Evolutionary conservation across 2,888 invertebrate genomes (phyloP).

Genomic region (Pemphredon lugubris): DNA sequence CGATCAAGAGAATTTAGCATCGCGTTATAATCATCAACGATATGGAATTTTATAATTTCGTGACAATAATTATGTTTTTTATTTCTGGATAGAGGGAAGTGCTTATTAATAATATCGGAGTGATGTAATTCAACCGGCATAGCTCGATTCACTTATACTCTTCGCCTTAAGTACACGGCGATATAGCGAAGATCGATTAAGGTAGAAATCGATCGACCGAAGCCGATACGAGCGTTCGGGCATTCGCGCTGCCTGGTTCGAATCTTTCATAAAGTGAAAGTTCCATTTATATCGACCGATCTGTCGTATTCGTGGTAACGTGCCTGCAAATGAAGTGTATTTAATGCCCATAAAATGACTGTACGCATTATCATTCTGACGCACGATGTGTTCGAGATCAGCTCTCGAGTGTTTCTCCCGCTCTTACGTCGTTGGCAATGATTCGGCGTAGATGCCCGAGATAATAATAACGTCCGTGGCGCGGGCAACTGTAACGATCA

Average conservation of each 20-base stretch:
- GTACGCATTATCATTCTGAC: not conserved
- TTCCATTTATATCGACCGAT: slow-evolving; percentile 20
- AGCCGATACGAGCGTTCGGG: slow-evolving; percentile 4
- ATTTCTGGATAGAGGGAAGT: too few species aligned
- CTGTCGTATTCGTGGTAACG: slow-evolving; percentile 8
- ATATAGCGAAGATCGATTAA: not conserved
- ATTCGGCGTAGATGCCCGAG: slow-evolving; percentile 1
- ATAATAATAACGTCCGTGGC: too few species aligned
- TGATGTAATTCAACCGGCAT: too few species aligned
- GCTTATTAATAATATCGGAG: too few species aligned
- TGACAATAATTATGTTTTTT: too few species aligned
- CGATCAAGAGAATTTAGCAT: too few species aligned
- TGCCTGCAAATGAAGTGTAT: not conserved
- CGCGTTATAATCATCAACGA: too few species aligned
- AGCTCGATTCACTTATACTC: too few species aligned
- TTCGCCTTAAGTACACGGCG: not conserved
- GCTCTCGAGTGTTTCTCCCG: slow-evolving; percentile 11
- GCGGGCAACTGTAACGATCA: not conserved
- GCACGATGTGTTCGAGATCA: slow-evolving; percentile 1
- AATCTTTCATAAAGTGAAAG: slow-evolving; percentile 36
- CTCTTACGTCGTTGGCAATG: not conserved
- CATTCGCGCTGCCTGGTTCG: slow-evolving; percentile 13
- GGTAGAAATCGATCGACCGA: not conserved
- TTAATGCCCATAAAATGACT: not conserved
- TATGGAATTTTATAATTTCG: too few species aligned